Evolutionary conservation across 2,888 invertebrate species (phyloP).

Genomic region (Conops quadrifasciatus): DNA sequence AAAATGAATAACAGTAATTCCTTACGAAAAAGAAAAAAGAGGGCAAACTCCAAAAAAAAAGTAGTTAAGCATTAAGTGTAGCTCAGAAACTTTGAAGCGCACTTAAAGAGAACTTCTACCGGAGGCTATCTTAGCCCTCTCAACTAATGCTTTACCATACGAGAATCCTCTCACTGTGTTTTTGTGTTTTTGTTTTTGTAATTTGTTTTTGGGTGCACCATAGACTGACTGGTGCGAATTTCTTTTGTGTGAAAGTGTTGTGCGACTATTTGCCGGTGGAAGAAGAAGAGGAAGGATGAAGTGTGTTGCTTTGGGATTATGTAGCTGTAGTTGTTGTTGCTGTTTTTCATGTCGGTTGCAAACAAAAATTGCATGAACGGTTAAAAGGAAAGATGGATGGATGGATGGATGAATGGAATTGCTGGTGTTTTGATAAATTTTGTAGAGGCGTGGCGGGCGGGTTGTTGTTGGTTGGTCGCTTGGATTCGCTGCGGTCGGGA

Average conservation of each 20-base stretch:
- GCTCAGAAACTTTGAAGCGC: conserved; percentile 22
- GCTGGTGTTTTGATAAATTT: not conserved
- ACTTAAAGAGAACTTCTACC: conserved; percentile 15
- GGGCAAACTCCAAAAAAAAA: not conserved
- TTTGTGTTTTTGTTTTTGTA: not conserved
- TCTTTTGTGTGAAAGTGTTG: conserved; percentile 34
- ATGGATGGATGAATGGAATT: conserved; percentile 4
- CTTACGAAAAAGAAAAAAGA: conserved; percentile 10
- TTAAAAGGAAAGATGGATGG: not conserved
- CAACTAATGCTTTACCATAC: not conserved
- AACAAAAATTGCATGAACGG: not conserved
- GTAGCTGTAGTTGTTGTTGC: not conserved
- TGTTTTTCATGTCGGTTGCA: no score
- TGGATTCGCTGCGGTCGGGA: not conserved
- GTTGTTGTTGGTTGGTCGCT: not conserved
- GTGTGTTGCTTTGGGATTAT: not conserved
- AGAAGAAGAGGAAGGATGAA: not conserved
- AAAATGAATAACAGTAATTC: conserved; percentile 24
- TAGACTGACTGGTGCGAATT: conserved; percentile 24
- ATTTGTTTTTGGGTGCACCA: not conserved
- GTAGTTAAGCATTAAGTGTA: conserved; percentile 7
- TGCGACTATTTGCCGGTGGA: conserved; percentile 3
- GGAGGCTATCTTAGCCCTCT: not conserved
- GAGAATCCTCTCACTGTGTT: not conserved
- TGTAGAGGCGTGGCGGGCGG: no score